These are phyloP conservation scores for Cylindroiulus punctatus DNA, from an alignment of 2,888 invertebrate species.

Conservation along the genomic window DNA sequence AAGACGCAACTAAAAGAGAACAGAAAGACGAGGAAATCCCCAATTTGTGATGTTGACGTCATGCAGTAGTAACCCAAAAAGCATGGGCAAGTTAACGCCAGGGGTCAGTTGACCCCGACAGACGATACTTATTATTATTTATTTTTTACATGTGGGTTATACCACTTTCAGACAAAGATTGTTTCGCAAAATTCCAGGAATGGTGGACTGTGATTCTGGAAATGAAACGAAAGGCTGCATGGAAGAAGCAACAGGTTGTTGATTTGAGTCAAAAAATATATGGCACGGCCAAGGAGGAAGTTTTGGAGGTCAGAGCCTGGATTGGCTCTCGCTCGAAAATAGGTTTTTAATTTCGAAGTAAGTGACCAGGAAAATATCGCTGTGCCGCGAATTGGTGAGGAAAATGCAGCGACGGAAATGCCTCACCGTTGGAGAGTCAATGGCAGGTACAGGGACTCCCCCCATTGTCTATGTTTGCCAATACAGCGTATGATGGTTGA, in stretches of 20 bases:
- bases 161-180: no score
- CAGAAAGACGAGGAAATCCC: not conserved
- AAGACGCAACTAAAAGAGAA: not conserved
- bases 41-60: not conserved
- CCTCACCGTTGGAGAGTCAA: not conserved
- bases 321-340: not conserved
- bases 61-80: not conserved
- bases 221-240: no score
- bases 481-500: no score
- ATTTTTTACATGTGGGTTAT: no score
- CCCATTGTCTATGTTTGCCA: no score
- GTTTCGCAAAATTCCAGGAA: no score
- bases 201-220: no score
- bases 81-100: not conserved
- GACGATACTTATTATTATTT: not conserved
- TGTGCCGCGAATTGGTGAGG: not conserved
- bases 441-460: not conserved
- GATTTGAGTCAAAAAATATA: no score
- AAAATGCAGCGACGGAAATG: not conserved
- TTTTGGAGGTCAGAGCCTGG: not conserved
- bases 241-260: no score
- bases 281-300: no score
- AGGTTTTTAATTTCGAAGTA: not conserved
- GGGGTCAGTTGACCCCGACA: not conserved
- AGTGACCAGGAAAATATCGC: not conserved